Evolutionary conservation across 2,113 vertebrate genomes (phyloP).

Genomic region (Myrmecobius fasciatus): DNA sequence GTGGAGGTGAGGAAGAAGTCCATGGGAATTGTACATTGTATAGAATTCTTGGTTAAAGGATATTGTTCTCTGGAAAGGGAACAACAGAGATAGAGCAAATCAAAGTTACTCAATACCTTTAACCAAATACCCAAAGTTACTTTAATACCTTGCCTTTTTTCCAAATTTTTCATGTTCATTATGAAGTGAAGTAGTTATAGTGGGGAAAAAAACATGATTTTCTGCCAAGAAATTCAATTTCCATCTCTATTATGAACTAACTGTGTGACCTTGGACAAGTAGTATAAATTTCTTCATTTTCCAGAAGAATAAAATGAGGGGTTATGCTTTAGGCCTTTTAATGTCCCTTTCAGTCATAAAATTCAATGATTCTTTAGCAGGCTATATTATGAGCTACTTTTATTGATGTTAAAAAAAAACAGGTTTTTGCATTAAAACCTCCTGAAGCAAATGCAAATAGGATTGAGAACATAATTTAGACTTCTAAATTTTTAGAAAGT

Average conservation of each 20-base stretch:
- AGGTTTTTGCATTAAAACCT: constrained; percentile 24
- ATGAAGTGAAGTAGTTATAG: neutral
- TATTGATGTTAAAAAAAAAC: constrained; percentile 37
- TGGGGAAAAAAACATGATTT: neutral
- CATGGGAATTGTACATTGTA: neutral
- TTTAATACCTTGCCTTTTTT: neutral
- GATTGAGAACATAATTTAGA: constrained; percentile 28
- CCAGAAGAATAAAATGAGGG: neutral
- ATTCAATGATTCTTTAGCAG: constrained; percentile 18
- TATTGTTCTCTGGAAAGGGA: neutral
- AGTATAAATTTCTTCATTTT: constrained; percentile 29
- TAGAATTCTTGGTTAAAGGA: neutral
- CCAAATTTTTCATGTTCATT: neutral
- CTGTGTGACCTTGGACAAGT: constrained; percentile 10
- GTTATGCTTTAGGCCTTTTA: neutral
- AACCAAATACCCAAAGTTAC: too few species aligned
- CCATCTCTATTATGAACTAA: constrained; percentile 11
- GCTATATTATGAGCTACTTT: neutral
- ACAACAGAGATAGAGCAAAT: neutral
- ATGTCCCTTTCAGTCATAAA: neutral
- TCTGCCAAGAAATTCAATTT: neutral
- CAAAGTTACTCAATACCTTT: neutral
- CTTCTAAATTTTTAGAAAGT: constrained; percentile 49
- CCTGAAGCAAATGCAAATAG: neutral
- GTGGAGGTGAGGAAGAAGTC: neutral